Base-by-base conservation (phyloP, 2,113 vertebrate genomes). In the Aleadryas rufinucha region DNA sequence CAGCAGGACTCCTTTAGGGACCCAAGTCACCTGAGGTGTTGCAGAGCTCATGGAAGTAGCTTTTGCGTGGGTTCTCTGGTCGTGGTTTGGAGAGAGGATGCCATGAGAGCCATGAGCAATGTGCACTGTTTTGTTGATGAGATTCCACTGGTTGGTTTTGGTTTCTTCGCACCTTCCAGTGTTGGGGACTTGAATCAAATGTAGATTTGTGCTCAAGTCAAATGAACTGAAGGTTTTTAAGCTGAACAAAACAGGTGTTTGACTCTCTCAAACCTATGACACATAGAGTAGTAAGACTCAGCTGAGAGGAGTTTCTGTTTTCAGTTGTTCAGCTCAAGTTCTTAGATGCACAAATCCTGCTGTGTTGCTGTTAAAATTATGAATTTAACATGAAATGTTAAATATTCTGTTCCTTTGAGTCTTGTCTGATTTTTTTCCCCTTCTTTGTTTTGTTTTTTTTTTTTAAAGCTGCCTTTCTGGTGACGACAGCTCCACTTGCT, bases 401-500 rank as follows among this genome's bases (percentile, higher is more conserved):
- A 42, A 23, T 56, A 41, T 21, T 83, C 21, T 80, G 16, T 71
- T 87, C 16, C 33, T 64, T 11, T 44, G 49, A 85, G 19, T 59
- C 33, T 19, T 72, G 14, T 49, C 37, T 92, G 63, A 95, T 31
- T 28, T 33, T 33, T 11, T 27, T 33, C 2, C 7, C 0, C 20
- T 10, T 45, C 30, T 22, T 49, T 35, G 64, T 23, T 65, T n/a
- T n/a, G n/a, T n/a, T 23, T 26, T 69, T 42, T 86, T 49, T 65
- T 16, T 64, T 16, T 71, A 45, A 91, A 99, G 99, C 95, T 99
- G 98, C 93, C 98, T 99, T 28, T 98, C 99, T 7, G 99, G 99
- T 79, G 99, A 99, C 20, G 99, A 99, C 95, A 98, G 98, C 49
- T 99, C 99, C 47, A 99, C 98, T 28, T 99, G 98, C 42, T 94